Evolutionary conservation across 2,113 vertebrate species (phyloP).

Genomic region (Neolamprologus falcicula): DNA sequence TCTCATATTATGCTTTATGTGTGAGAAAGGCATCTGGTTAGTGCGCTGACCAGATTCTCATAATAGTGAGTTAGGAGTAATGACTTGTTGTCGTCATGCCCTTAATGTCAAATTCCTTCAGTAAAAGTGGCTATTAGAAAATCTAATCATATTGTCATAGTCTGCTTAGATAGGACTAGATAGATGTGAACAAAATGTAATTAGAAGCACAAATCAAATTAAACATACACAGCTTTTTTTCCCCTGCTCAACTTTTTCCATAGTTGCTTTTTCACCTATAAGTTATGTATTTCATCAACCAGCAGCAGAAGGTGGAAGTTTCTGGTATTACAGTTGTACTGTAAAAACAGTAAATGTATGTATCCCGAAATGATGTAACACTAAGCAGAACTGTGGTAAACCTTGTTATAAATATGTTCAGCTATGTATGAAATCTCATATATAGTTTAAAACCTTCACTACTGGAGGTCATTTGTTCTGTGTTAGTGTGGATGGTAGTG

Average conservation of each 20-base stretch:
- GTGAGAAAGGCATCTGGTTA: neutral
- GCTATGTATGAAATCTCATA: neutral
- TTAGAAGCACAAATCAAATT: constrained; percentile 27
- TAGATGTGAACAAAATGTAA: neutral
- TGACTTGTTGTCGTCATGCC: neutral
- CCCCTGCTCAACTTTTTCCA: neutral
- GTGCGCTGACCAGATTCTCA: neutral
- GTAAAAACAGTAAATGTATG: neutral
- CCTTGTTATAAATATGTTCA: neutral
- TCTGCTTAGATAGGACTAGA: neutral
- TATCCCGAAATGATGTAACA: neutral
- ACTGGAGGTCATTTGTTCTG: neutral
- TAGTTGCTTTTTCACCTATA: neutral
- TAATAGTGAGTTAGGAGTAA: neutral
- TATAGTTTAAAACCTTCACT: neutral
- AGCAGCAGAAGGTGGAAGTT: neutral
- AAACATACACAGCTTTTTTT: neutral
- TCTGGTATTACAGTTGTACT: neutral
- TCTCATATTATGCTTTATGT: neutral
- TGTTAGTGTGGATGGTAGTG: neutral
- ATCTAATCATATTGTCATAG: neutral
- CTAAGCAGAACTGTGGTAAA: neutral
- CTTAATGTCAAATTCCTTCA: neutral
- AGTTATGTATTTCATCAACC: neutral
- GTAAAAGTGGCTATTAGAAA: neutral